Conservation (phyloP, 1,140 invertebrate species). For the Periplaneta americana region DNA sequence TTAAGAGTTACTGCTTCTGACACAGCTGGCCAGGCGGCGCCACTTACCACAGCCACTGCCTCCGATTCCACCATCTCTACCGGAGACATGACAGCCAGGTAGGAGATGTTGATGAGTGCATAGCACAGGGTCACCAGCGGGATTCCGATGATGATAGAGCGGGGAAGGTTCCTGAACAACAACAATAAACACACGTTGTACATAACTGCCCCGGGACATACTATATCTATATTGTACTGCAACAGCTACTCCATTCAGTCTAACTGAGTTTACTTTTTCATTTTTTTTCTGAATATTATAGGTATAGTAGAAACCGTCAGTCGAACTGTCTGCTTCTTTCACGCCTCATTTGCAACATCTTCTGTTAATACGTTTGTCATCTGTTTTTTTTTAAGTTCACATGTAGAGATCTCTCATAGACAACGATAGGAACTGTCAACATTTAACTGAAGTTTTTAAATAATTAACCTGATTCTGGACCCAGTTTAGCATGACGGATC, state of each 20-base stretch:
- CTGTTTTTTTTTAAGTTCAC: no score
- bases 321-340: background rate
- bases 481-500: no score
- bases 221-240: background rate
- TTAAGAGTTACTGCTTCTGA: no score
- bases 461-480: no score
- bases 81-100: conserved; percentile 92
- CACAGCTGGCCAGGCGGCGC: conserved; percentile 10
- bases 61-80: conserved; percentile 91
- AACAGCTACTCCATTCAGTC: background rate
- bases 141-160: conserved; percentile 94
- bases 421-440: no score
- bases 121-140: conserved; percentile 95
- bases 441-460: no score
- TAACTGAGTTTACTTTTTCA: background rate
- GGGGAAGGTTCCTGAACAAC: conserved; percentile 76
- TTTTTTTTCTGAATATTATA: background rate
- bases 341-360: background rate
- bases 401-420: no score
- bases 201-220: background rate
- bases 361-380: no score
- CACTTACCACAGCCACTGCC: conserved; percentile 88
- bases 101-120: conserved; percentile 92
- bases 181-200: background rate
- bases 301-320: background rate